Evolutionary conservation across 2,888 invertebrate genomes (phyloP).

Genomic region (Eupithecia insigniata): DNA sequence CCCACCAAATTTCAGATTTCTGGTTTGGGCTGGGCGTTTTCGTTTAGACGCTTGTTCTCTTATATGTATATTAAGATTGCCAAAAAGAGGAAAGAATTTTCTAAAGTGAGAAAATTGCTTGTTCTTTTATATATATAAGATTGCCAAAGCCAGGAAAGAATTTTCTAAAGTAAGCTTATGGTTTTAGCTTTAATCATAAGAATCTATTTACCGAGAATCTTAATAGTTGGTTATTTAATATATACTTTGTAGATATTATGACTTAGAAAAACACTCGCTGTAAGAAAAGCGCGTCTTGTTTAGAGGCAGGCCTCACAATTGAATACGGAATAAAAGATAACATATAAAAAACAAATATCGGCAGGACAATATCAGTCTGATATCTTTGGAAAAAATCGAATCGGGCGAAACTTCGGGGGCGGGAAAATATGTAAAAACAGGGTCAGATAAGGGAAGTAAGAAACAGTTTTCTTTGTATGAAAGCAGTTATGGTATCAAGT

Average conservation of each 20-base stretch:
- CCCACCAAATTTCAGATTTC: too few relatives aligned
- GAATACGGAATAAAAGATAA: conserved; percentile 63
- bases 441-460: conserved; percentile 53
- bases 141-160: neutral
- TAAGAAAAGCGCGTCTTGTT: conserved; percentile 11
- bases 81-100: neutral
- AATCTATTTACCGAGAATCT: neutral
- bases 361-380: conserved; percentile 58
- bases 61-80: too few relatives aligned
- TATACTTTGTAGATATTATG: neutral
- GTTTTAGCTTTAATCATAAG: neutral
- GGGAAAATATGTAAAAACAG: conserved; percentile 63
- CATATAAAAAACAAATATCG: conserved; percentile 63
- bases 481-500: conserved; percentile 4
- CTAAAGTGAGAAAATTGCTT: too few relatives aligned
- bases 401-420: conserved; percentile 51
- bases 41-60: too few relatives aligned
- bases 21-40: too few relatives aligned
- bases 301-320: conserved; percentile 46
- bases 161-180: too few relatives aligned
- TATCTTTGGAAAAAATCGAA: conserved; percentile 68
- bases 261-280: neutral
- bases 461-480: conserved; percentile 12
- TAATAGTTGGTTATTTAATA: neutral
- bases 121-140: too few relatives aligned